phyloP scores from a whole-genome alignment of 2,888 invertebrate genomes.

The Rhingia campestris region DNA sequence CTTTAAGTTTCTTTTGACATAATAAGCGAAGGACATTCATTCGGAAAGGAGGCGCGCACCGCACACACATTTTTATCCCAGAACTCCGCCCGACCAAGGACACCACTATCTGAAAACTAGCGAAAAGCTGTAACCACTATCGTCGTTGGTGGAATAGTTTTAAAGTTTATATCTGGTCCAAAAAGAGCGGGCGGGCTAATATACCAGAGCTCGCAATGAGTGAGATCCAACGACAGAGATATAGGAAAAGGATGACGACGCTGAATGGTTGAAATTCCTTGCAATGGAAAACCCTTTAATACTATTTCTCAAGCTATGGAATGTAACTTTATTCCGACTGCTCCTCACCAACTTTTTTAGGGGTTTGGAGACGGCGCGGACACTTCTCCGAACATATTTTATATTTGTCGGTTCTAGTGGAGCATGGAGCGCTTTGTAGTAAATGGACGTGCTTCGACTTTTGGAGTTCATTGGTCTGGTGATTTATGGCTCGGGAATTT shows the following conservation, averaged over 20 bases:
- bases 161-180: conserved; percentile 49
- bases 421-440: conserved; percentile 10
- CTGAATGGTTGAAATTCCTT: conserved; percentile 37
- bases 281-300: conserved; percentile 38
- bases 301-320: conserved; percentile 45
- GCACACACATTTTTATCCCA: conserved; percentile 8
- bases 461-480: conserved; percentile 58
- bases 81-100: neutral
- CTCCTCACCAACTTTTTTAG: neutral
- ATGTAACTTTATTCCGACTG: conserved; percentile 26
- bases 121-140: conserved; percentile 42
- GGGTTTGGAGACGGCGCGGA: conserved; percentile 2
- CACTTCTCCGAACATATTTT: conserved; percentile 44
- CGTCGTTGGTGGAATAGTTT: conserved; percentile 46
- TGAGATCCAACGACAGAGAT: conserved; percentile 44
- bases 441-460: conserved; percentile 38
- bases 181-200: conserved; percentile 23
- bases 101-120: conserved; percentile 21
- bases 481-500: conserved; percentile 54
- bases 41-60: neutral
- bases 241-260: conserved; percentile 1
- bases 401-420: conserved; percentile 4
- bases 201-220: conserved; percentile 27
- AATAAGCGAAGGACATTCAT: conserved; percentile 62
- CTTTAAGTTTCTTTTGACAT: conserved; percentile 56